Conservation (phyloP, 30 jellyfish, hydroid and myxozoan species). For the Sanderia malayensis region DNA sequence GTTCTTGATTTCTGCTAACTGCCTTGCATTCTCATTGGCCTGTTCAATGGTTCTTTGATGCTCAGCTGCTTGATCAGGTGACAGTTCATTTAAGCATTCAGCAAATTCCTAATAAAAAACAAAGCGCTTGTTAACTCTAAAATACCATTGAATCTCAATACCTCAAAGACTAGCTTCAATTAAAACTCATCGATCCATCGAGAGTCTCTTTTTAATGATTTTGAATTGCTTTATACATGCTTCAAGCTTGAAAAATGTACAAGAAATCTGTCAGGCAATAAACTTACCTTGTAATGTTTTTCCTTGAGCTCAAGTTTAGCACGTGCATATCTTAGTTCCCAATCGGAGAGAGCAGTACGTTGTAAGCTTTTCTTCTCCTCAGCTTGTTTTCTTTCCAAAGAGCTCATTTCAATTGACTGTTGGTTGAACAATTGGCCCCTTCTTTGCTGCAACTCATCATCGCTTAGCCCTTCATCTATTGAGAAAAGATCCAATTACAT, state of each 20-base stretch:
- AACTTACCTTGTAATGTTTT: conserved; percentile 80
- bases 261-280: too few species aligned
- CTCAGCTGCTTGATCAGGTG: conserved; percentile 84
- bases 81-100: conserved; percentile 78
- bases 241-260: too few species aligned
- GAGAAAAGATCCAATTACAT: neutral
- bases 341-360: conserved; percentile 77
- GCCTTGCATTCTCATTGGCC: conserved; percentile 89
- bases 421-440: conserved; percentile 86
- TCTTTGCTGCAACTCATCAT: conserved; percentile 86
- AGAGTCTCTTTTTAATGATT: too few species aligned
- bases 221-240: too few species aligned
- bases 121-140: too few species aligned
- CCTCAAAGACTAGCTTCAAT: too few species aligned
- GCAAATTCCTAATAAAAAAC: conserved; percentile 77
- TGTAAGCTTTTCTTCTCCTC: conserved; percentile 77
- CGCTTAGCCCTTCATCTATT: conserved; percentile 56
- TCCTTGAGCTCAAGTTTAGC: conserved; percentile 93
- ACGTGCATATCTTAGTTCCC: conserved; percentile 90
- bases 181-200: too few species aligned
- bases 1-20: conserved; percentile 77
- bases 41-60: conserved; percentile 83
- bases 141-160: too few species aligned
- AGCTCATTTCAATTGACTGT: conserved; percentile 78
- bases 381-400: conserved; percentile 74